Conservation (phyloP, 2,113 vertebrate species). For the Notarius quadriscutis region DNA sequence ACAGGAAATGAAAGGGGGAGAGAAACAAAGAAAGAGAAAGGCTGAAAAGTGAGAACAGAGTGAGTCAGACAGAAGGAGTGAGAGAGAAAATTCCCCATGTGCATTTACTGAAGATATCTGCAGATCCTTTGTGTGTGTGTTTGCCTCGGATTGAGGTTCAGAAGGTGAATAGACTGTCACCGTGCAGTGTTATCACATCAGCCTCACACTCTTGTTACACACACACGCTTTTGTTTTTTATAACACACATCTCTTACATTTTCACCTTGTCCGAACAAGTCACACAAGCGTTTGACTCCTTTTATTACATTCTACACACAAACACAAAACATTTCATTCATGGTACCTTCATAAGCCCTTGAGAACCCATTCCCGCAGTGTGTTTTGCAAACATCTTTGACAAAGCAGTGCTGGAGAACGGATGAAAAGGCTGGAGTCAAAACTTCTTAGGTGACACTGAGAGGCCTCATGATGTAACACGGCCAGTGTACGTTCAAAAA, state of each 20-base stretch:
- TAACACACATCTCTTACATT: neutral
- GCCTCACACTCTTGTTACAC: slow-evolving; percentile 11
- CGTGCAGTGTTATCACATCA: slow-evolving; percentile 16
- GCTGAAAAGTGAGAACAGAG: neutral
- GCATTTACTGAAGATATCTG: slow-evolving; percentile 16
- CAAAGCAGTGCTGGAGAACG: neutral
- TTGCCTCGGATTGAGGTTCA: slow-evolving; percentile 10
- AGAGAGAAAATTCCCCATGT: slow-evolving; percentile 5
- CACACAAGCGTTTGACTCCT: neutral
- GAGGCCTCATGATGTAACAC: neutral
- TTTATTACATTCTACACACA: neutral
- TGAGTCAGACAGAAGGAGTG: neutral
- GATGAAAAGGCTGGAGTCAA: neutral
- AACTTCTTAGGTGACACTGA: neutral
- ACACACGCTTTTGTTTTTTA: neutral
- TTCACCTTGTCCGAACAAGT: slow-evolving; percentile 25
- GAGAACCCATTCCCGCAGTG: neutral
- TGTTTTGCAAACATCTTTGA: too few relatives aligned
- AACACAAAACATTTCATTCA: neutral
- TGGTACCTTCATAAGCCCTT: neutral
- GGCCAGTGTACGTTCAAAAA: too few relatives aligned
- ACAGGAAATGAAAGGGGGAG: neutral
- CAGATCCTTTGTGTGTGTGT: slow-evolving; percentile 6
- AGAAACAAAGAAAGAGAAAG: neutral
- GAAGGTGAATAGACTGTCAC: neutral